phyloP scores from a whole-genome alignment of 2,113 vertebrate genomes.

The Phalacrocorax aristotelis region DNA sequence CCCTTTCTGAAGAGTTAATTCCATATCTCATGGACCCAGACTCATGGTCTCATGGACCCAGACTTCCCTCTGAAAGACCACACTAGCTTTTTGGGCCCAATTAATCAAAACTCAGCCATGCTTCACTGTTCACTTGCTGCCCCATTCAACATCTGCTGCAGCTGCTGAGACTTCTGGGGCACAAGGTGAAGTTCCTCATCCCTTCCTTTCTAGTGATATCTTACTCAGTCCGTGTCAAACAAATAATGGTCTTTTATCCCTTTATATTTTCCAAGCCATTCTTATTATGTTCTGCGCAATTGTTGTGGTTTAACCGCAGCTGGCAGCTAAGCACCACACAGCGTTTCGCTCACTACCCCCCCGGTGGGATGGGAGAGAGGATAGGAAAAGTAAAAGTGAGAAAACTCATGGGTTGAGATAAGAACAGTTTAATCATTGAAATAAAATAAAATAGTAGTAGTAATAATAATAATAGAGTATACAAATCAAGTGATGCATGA shows the following conservation, averaged over 20 bases:
- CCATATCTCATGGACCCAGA: not conserved
- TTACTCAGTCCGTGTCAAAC: not conserved
- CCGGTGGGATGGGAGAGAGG: too few species aligned
- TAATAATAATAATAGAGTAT: too few species aligned
- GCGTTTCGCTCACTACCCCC: too few species aligned
- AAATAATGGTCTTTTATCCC: not conserved
- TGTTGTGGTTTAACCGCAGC: too few species aligned
- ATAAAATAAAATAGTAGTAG: too few species aligned
- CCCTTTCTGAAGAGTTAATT: not conserved
- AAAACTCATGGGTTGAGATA: too few species aligned
- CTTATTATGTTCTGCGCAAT: not conserved
- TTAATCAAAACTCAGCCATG: not conserved
- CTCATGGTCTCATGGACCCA: not conserved
- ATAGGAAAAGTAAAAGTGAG: too few species aligned
- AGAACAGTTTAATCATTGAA: too few species aligned
- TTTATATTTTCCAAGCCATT: not conserved
- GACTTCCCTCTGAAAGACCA: not conserved
- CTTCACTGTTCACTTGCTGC: not conserved
- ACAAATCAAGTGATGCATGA: too few species aligned
- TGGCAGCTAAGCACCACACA: too few species aligned
- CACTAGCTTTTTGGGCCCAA: not conserved
- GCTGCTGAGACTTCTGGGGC: not conserved
- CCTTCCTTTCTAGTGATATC: not conserved
- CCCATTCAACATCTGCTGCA: not conserved
- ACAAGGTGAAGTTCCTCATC: not conserved